Evolutionary conservation across 2,888 invertebrate genomes (phyloP).

Genomic region (Catocala fraxini): DNA sequence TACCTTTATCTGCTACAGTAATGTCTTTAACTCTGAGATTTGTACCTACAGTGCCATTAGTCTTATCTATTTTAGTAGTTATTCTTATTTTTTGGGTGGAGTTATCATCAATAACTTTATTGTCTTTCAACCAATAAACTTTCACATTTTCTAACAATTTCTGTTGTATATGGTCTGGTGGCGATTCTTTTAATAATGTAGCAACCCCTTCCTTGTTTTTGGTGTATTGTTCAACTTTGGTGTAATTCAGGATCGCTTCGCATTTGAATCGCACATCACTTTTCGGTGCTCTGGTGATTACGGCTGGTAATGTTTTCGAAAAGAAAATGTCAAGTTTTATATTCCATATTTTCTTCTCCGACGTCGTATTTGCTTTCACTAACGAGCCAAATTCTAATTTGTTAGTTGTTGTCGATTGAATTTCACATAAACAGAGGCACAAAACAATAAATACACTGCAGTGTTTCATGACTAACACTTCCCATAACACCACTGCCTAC

Average conservation of each 20-base stretch:
- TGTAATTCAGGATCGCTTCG: conserved; percentile 81
- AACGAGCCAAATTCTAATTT: conserved; percentile 66
- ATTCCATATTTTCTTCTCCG: conserved; percentile 79
- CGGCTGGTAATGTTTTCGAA: conserved; percentile 72
- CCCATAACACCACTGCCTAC: conserved; percentile 69
- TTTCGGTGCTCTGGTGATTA: conserved; percentile 65
- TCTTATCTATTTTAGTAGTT: conserved; percentile 74
- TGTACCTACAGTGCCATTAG: conserved; percentile 76
- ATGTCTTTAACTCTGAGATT: conserved; percentile 73
- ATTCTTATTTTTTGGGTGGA: conserved; percentile 64
- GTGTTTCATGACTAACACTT: conserved; percentile 81
- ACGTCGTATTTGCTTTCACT: conserved; percentile 68
- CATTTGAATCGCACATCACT: conserved; percentile 77
- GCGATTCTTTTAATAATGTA: conserved; percentile 71
- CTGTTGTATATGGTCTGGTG: conserved; percentile 78
- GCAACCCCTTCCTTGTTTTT: conserved; percentile 77
- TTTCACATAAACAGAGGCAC: conserved; percentile 70
- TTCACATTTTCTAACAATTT: conserved; percentile 77
- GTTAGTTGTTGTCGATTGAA: conserved; percentile 60
- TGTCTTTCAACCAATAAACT: conserved; percentile 80
- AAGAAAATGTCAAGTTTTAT: conserved; percentile 82
- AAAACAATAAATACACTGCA: conserved; percentile 77
- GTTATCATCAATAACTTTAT: conserved; percentile 61
- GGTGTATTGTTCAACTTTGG: conserved; percentile 75
- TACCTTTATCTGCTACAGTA: conserved; percentile 68